Conservation (phyloP, 2,113 vertebrate genomes). For the Etheostoma cragini region DNA sequence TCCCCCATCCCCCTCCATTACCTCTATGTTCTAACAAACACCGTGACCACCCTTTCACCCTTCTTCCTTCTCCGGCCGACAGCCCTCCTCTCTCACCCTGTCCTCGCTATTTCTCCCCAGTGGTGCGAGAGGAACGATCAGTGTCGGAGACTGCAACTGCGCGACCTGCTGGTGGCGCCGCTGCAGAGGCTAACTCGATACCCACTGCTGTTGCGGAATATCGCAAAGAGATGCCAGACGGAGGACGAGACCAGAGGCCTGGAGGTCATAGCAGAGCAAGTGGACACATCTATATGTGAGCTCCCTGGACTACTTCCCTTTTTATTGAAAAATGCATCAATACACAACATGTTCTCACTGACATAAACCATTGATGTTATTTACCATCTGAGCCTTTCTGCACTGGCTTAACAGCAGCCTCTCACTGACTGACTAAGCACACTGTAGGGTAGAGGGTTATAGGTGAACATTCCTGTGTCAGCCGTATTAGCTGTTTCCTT, state of each 20-base stretch:
- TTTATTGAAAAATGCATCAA: background rate
- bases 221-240: conserved; percentile 85
- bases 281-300: conserved; percentile 92
- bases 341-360: background rate
- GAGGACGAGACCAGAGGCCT: conserved; percentile 81
- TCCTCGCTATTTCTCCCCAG: conserved; percentile 69
- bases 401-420: conserved; percentile 6
- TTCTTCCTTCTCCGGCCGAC: conserved; percentile 1
- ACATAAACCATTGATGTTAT: background rate
- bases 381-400: background rate
- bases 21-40: conserved; percentile 16
- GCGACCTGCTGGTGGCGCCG: conserved; percentile 90
- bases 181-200: conserved; percentile 89
- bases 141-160: conserved; percentile 87
- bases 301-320: background rate
- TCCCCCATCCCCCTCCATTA: background rate
- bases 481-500: conserved; percentile 5
- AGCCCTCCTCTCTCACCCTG: conserved; percentile 29
- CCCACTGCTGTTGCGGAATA: conserved; percentile 89
- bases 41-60: conserved; percentile 12
- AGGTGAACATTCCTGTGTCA: background rate
- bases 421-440: background rate
- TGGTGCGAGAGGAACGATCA: conserved; percentile 90
- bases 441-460: background rate
- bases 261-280: conserved; percentile 86